Base-by-base conservation (phyloP, 2,797 vertebrate species). In the Lepus oiostolus region DNA sequence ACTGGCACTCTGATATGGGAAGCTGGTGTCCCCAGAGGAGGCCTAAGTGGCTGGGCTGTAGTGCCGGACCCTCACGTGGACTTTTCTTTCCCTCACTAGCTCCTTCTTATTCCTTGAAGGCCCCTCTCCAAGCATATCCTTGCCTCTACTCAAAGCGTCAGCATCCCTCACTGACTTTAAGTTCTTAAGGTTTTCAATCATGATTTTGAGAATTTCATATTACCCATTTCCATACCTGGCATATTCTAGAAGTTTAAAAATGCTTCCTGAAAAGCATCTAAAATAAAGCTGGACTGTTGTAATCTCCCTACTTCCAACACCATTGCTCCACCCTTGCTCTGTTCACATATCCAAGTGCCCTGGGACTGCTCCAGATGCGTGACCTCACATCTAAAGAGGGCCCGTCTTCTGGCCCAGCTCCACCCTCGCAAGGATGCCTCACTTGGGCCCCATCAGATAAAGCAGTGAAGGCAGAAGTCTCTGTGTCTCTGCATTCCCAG, bases 351-450 rank as follows among this genome's bases (percentile, higher is more conserved):
- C 70, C 63, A 90, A 16, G 63, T 63, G 85, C 54, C 74, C 91
- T 82, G 68, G 42, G 58, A 71, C 62, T 54, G 30, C 76, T 93
- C 85, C 85, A 92, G 79, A 91, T 67, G n/a, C 8, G 11, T 96
- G 90, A 95, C 74, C 52, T 97, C 52, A 62, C 68, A 76, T 35
- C 52, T 76, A 81, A 91, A 81, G 88, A 96, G 68, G 54, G 75
- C 83, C 58, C 72, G 58, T 95, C 65, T 82, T 70, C 92, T 68
- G 50, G 90, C 67, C 63, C 65, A 96, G 68, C 77, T 93, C 30
- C 72, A 3, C 63, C 68, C 26, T 54, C 72, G 71, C 82, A 92
- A 96, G 65, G 74, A 85, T 82, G 93, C 87, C 70, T 65, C 63
- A 81, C 81, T 86, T 86, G 71, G 68, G 35, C 76, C 89, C 62